phyloP scores from a whole-genome alignment of 2,797 vertebrate species.

The Jordanella pulchra region DNA sequence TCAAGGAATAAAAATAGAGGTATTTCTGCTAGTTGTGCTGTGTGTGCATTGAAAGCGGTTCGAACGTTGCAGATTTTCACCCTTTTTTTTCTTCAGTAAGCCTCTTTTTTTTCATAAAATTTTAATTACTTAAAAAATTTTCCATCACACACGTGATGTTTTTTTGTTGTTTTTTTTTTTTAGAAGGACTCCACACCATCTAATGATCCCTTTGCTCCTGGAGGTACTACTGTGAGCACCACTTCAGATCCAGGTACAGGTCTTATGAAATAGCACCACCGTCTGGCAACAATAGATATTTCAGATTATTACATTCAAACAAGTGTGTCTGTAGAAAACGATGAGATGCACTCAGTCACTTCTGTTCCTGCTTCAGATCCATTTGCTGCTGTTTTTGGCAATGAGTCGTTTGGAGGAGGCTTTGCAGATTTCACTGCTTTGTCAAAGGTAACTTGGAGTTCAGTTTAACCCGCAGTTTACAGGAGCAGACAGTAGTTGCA shows the following conservation, averaged over 20 bases:
- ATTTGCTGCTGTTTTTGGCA: constrained; percentile 94
- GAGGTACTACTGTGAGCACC: constrained; percentile 87
- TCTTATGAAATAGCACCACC: constrained; percentile 26
- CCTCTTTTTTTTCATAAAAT: no score
- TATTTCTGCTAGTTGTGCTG: not conserved
- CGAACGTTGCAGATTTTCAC: not conserved
- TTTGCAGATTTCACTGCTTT: constrained; percentile 95
- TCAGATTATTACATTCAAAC: constrained; percentile 6
- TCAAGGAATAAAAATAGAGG: not conserved
- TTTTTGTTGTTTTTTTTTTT: constrained; percentile 9
- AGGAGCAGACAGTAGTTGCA: not conserved
- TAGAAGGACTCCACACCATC: constrained; percentile 83
- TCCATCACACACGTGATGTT: not conserved
- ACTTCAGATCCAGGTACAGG: constrained; percentile 87
- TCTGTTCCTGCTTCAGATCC: constrained; percentile 84
- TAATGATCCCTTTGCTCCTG: constrained; percentile 97
- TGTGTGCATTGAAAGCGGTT: not conserved
- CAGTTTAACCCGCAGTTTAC: not conserved
- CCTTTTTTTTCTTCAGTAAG: not conserved
- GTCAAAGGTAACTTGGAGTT: constrained; percentile 85
- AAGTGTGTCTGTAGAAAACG: not conserved
- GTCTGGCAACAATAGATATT: constrained; percentile 29
- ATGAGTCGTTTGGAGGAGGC: constrained; percentile 88
- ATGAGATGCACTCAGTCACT: not conserved
- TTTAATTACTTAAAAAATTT: no score